A percentile compares a stretch with the other conserved stretches of the same genome.
Evolutionary conservation across 2,113 vertebrate species (phyloP).

Genomic region (Hypanus sabinus): DNA sequence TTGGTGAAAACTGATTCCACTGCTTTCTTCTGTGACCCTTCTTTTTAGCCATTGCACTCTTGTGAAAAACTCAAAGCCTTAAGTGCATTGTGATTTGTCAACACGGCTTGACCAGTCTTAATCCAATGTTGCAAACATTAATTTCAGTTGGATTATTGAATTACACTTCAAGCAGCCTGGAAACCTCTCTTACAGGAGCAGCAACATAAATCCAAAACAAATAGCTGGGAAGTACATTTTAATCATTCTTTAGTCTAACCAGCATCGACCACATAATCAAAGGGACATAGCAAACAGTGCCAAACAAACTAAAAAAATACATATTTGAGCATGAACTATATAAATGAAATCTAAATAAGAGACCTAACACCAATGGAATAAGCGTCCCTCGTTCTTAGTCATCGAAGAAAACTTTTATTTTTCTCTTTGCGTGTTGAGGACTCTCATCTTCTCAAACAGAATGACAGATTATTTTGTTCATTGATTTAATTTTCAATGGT

Average conservation of each 20-base stretch:
- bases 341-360: neutral
- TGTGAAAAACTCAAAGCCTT: too few species aligned
- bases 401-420: too few species aligned
- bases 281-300: conserved; percentile 4
- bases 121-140: neutral
- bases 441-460: too few species aligned
- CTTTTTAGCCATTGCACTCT: neutral
- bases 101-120: neutral
- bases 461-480: too few species aligned
- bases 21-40: neutral
- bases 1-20: neutral
- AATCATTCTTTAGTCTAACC: neutral
- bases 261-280: neutral
- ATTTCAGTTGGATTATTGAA: neutral
- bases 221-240: conserved; percentile 25
- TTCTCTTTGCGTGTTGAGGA: too few species aligned
- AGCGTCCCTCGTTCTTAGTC: neutral
- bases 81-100: neutral
- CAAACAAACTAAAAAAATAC: conserved; percentile 16
- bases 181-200: conserved; percentile 9
- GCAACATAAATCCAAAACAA: conserved; percentile 18
- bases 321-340: conserved; percentile 6
- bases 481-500: too few species aligned
- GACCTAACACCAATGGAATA: neutral
- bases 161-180: conserved; percentile 4